Base-by-base conservation (phyloP, 2,888 invertebrate species). In the Drosophila kambysellisi region DNA sequence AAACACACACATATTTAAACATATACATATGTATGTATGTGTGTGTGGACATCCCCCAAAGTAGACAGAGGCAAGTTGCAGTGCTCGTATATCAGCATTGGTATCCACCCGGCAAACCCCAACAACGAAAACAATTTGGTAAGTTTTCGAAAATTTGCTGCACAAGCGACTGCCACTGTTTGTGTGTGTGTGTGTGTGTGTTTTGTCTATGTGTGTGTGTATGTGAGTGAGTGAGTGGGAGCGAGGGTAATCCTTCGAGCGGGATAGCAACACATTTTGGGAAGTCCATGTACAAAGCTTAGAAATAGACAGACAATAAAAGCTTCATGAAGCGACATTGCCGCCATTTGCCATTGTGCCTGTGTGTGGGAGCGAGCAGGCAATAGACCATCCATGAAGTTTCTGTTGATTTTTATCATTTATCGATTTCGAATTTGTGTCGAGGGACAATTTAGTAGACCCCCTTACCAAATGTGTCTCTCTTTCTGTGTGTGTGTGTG, bases 351-450 rank as follows among this genome's bases (percentile, higher is more conserved):
- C 78, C 76, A 54, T 57, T 61, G 72, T 30, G n/a, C 1, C 4
- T 39, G 56, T 70, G 70, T 50, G 70, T 50, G 79, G 50, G 69
- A 76, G 86, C 70, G 81, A 81, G 83, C 80, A 60, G 65, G 74
- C 63, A 74, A 78, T 74, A 77, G 69, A 71, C 59, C 82, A 81
- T 83, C 90, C 89, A 89, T 89, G 90, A 84, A 88, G 89, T 91
- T 91, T 91, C 83, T 91, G 91, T 88, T 91, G 91, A 91, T 89
- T 91, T 92, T 91, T 91, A 91, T 92, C 92, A 91, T 91, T 92
- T 91, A 91, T 91, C 91, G 91, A 91, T 91, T 91, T 91, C 91
- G 89, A 91, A 92, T 91, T 91, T 91, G 92, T 89, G 87, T 83
- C 87, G 91, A 81, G 87, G 87, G 88, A 83, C 88, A 83, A 90